A percentile compares a stretch with the other conserved stretches of the same genome.
Conservation (phyloP, 2,888 invertebrate genomes). For the Melinopterus prodromus region DNA sequence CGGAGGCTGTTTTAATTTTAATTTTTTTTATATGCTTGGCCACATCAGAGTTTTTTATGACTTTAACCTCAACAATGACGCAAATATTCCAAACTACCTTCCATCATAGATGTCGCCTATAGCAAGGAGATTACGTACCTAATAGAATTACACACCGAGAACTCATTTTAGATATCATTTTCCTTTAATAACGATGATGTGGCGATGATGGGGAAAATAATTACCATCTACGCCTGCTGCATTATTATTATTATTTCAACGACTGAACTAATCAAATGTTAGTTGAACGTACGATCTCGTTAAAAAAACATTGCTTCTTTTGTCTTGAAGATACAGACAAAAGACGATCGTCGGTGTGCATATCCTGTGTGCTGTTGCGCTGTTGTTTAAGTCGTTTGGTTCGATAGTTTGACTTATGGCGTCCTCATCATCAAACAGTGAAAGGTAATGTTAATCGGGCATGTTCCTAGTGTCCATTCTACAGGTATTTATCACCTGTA, state of each 20-base stretch:
- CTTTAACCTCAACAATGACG: no score
- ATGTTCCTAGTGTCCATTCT: neutral
- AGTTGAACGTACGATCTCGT: neutral
- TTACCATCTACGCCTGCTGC: neutral
- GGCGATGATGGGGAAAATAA: neutral
- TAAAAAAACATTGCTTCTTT: neutral
- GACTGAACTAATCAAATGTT: neutral
- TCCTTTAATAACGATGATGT: neutral
- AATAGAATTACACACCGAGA: neutral
- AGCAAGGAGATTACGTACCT: neutral
- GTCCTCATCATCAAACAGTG: neutral
- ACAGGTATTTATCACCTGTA: neutral
- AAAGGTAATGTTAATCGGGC: neutral
- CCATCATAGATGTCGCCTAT: neutral
- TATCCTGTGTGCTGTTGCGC: neutral
- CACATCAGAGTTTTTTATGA: no score
- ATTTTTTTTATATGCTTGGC: no score
- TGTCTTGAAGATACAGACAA: neutral
- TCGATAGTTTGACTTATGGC: neutral
- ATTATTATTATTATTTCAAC: neutral
- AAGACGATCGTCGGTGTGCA: neutral
- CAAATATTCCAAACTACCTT: no score
- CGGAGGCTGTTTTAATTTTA: no score
- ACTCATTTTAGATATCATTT: neutral
- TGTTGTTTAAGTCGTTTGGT: neutral